Evolutionary conservation across 2,888 invertebrate species (phyloP).

Genomic region (Reticulitermes lucifugus): DNA sequence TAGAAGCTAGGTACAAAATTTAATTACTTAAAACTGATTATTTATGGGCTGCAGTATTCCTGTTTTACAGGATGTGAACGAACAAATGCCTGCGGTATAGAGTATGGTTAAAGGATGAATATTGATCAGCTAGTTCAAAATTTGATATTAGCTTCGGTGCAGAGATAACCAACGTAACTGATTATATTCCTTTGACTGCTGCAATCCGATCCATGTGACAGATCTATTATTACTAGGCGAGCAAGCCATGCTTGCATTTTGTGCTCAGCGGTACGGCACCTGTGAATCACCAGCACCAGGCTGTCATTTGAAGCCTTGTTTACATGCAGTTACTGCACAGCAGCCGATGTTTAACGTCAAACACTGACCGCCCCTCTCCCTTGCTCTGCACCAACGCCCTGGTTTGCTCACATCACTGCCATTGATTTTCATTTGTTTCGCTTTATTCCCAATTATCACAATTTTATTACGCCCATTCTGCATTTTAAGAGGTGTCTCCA

Average conservation of each 20-base stretch:
- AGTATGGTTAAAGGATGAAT: too few relatives aligned
- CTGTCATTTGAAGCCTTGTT: constrained; percentile 16
- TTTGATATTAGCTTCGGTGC: too few relatives aligned
- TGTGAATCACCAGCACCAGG: constrained; percentile 14
- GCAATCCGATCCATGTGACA: not conserved
- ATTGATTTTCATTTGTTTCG: constrained; percentile 1
- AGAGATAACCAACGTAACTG: not conserved
- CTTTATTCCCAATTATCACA: not conserved
- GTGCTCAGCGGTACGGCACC: not conserved
- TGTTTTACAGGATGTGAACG: too few relatives aligned
- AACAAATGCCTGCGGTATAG: too few relatives aligned
- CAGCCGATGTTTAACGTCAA: not conserved
- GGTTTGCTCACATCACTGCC: not conserved
- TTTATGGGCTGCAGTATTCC: too few relatives aligned
- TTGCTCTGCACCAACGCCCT: too few relatives aligned
- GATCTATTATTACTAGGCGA: not conserved
- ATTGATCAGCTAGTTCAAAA: too few relatives aligned
- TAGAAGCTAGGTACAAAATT: too few relatives aligned
- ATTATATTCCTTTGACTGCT: not conserved
- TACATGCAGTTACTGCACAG: constrained; percentile 4
- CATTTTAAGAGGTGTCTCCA: not conserved
- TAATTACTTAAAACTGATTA: too few relatives aligned
- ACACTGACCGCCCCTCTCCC: not conserved
- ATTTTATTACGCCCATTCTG: not conserved
- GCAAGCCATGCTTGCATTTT: constrained; percentile 19